Evolutionary conservation across 2,797 vertebrate genomes (phyloP).

Genomic region (Poeciliopsis turneri): DNA sequence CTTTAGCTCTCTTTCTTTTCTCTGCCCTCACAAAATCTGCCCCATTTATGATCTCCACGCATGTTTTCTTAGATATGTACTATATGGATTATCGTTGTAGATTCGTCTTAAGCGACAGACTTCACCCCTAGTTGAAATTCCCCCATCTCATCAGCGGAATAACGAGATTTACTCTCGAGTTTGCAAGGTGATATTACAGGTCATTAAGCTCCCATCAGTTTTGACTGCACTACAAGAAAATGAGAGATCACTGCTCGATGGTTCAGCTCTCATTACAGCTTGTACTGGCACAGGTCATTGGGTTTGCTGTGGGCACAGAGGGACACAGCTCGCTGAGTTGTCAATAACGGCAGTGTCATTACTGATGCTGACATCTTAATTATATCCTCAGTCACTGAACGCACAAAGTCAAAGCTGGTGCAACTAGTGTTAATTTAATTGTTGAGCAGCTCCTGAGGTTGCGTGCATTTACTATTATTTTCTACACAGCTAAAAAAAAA

Average conservation of each 20-base stretch:
- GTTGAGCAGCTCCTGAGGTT: background rate
- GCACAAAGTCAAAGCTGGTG: background rate
- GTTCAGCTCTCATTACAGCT: conserved; percentile 45
- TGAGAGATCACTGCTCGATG: conserved; percentile 45
- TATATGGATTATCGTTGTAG: background rate
- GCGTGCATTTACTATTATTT: conserved; percentile 3
- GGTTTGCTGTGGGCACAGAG: conserved; percentile 48
- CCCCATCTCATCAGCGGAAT: conserved; percentile 46
- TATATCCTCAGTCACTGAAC: conserved; percentile 20
- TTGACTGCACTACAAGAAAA: conserved; percentile 39
- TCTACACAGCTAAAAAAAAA: conserved; percentile 14
- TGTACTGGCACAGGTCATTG: conserved; percentile 53
- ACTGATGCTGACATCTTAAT: conserved; percentile 33
- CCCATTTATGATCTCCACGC: background rate
- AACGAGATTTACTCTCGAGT: conserved; percentile 58
- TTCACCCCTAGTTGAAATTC: conserved; percentile 22
- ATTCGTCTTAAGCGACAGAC: background rate
- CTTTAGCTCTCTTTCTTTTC: conserved; percentile 3
- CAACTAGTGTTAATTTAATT: conserved; percentile 9
- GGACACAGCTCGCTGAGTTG: conserved; percentile 40
- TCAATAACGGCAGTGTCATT: conserved; percentile 40
- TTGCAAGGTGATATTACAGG: conserved; percentile 39
- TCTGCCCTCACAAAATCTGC: background rate
- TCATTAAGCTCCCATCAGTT: conserved; percentile 54
- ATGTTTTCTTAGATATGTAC: background rate